Evolutionary conservation across 2,888 invertebrate genomes (phyloP).

Genomic region (Lumbricus terrestris): DNA sequence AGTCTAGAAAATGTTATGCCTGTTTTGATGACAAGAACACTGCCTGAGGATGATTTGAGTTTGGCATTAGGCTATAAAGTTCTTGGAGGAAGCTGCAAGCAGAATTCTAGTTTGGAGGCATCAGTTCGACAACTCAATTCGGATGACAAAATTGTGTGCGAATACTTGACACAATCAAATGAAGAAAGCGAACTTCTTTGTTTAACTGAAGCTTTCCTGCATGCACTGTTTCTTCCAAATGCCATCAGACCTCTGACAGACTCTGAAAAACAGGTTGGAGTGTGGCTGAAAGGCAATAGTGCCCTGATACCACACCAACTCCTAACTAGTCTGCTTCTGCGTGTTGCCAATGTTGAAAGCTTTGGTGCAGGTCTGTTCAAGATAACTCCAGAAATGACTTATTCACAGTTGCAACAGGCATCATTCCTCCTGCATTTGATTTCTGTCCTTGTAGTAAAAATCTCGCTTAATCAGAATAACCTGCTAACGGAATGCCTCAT

Average conservation of each 20-base stretch:
- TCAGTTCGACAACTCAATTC: background rate
- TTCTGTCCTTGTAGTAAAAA: background rate
- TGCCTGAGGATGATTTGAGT: background rate
- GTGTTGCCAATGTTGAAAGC: background rate
- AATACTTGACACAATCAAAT: background rate
- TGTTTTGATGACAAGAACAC: background rate
- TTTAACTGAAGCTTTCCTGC: background rate
- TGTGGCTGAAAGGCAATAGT: background rate
- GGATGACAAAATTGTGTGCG: background rate
- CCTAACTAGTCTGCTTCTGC: background rate
- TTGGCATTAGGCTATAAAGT: background rate
- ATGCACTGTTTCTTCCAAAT: background rate
- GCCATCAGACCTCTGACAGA: background rate
- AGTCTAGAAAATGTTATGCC: background rate
- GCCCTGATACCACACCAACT: background rate
- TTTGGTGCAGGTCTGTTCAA: background rate
- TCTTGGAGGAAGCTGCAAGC: background rate
- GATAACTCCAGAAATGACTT: background rate
- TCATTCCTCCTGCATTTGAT: background rate
- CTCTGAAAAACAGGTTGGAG: background rate
- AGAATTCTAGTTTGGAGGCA: background rate
- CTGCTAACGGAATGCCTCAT: background rate
- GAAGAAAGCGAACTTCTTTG: background rate
- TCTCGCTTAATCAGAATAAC: background rate
- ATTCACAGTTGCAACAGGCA: background rate